A percentile compares a stretch with the other conserved stretches of the same genome.
Conservation (phyloP, 2,888 invertebrate species). For the Actias luna region DNA sequence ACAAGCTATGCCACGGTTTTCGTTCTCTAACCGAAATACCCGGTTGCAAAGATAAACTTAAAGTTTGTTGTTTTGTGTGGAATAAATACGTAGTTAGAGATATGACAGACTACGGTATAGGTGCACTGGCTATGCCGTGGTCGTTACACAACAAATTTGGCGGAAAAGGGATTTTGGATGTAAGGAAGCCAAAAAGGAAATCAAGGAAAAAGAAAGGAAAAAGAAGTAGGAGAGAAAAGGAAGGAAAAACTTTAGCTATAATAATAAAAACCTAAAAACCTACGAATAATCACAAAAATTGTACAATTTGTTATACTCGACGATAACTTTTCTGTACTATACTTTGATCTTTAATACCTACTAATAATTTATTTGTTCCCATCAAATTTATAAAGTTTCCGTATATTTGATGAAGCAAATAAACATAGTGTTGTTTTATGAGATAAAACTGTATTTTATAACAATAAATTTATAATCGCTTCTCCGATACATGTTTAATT, state of each 20-base stretch:
- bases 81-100: slow-evolving; percentile 55
- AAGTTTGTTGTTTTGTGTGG: slow-evolving; percentile 71
- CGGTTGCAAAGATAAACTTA: slow-evolving; percentile 57
- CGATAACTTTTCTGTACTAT: not conserved
- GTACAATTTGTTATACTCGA: not conserved
- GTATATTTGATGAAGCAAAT: not conserved
- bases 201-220: slow-evolving; percentile 15
- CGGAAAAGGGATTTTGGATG: slow-evolving; percentile 52
- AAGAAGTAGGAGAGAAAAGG: slow-evolving; percentile 12
- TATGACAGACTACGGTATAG: slow-evolving; percentile 46
- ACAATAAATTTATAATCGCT: not conserved
- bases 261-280: slow-evolving; percentile 26
- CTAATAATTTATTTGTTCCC: not conserved
- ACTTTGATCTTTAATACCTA: not conserved
- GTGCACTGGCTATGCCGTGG: slow-evolving; percentile 54
- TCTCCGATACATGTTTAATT: not conserved
- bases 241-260: slow-evolving; percentile 23
- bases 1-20: slow-evolving; percentile 53
- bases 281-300: not conserved
- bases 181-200: slow-evolving; percentile 20
- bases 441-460: not conserved
- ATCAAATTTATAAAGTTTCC: not conserved
- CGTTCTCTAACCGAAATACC: slow-evolving; percentile 52
- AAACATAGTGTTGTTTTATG: not conserved
- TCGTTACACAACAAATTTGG: slow-evolving; percentile 38